A percentile compares a stretch with the other conserved stretches of the same genome.
Evolutionary conservation across 2,888 invertebrate species (phyloP).

Genomic region (Cheilosia pagana): DNA sequence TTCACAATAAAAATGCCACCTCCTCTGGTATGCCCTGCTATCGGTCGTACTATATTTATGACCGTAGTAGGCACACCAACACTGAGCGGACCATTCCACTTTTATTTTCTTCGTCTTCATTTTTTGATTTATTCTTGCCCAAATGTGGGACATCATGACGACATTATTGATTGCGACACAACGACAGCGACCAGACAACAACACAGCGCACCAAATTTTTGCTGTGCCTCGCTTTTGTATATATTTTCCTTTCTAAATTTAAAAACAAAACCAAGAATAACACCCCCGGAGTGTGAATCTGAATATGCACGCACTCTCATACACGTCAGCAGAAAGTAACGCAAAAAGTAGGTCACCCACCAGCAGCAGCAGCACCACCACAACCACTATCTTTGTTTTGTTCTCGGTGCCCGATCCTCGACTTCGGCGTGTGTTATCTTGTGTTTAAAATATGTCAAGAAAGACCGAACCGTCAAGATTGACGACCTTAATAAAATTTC

Average conservation of each 20-base stretch:
- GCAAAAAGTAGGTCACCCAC: constrained; percentile 63
- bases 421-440: neutral
- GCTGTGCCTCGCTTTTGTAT: constrained; percentile 22
- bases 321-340: constrained; percentile 25
- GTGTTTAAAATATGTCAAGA: neutral
- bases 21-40: constrained; percentile 10
- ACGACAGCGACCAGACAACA: too few species aligned
- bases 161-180: constrained; percentile 56
- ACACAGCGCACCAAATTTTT: constrained; percentile 30
- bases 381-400: constrained; percentile 40
- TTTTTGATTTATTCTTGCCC: constrained; percentile 50
- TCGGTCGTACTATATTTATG: constrained; percentile 14
- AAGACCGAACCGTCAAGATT: neutral
- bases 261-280: constrained; percentile 41
- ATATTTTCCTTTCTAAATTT: constrained; percentile 55
- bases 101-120: constrained; percentile 50
- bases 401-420: neutral
- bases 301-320: constrained; percentile 37
- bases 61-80: neutral
- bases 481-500: constrained; percentile 3
- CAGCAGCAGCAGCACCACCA: too few species aligned
- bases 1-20: constrained; percentile 18
- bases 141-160: constrained; percentile 61
- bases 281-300: constrained; percentile 65
- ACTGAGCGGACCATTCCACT: constrained; percentile 34